phyloP scores from a whole-genome alignment of 2,888 invertebrate species.

The Xestia xanthographa region DNA sequence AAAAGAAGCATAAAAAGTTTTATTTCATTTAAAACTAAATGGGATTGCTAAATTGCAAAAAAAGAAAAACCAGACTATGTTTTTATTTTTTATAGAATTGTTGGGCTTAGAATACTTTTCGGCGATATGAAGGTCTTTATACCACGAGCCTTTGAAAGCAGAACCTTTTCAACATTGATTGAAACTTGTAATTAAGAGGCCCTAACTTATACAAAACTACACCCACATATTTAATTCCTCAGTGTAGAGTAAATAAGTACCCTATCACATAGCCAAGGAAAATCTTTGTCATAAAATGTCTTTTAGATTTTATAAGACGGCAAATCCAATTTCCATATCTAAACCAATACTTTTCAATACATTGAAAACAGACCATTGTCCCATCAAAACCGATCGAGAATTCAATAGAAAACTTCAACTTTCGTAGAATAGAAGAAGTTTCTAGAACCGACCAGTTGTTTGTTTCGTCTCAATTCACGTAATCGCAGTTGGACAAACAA shows the following conservation, averaged over 20 bases:
- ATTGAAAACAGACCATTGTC: background rate
- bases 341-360: slow-evolving; percentile 4
- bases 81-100: slow-evolving; percentile 13
- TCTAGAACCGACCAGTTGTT: slow-evolving; percentile 53
- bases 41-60: slow-evolving; percentile 5
- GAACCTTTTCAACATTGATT: slow-evolving; percentile 23
- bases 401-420: slow-evolving; percentile 23
- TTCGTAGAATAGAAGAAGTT: slow-evolving; percentile 22
- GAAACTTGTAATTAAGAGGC: background rate
- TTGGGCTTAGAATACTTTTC: background rate
- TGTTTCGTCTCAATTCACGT: slow-evolving; percentile 53
- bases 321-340: background rate
- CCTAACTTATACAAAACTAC: background rate
- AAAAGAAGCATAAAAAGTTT: background rate
- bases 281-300: background rate
- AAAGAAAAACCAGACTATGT: background rate
- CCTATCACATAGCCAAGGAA: background rate
- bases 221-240: background rate
- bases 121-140: slow-evolving; percentile 4
- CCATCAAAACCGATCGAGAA: background rate
- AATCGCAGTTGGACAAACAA: slow-evolving; percentile 51
- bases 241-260: background rate
- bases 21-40: slow-evolving; percentile 12
- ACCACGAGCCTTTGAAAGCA: slow-evolving; percentile 11
- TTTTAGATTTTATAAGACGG: background rate